phyloP scores from a whole-genome alignment of 1,140 invertebrate genomes.

The Drosophila takahashii region DNA sequence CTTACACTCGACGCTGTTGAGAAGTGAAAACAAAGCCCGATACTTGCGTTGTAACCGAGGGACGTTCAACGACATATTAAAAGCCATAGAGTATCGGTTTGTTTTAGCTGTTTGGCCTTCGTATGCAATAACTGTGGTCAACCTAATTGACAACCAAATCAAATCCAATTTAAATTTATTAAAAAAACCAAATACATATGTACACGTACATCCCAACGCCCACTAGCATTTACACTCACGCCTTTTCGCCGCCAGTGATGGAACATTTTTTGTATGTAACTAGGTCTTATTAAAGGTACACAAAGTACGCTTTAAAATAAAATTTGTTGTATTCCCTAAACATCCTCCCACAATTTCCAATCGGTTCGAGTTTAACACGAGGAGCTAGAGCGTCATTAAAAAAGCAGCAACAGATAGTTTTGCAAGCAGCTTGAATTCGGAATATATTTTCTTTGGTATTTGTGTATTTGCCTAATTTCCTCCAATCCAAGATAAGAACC shows the following conservation, averaged over 20 bases:
- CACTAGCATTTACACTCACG: slow-evolving; percentile 35
- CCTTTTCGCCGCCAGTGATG: slow-evolving; percentile 3
- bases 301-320: not conserved
- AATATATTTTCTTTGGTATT: not conserved
- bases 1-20: slow-evolving; percentile 48
- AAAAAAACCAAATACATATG: slow-evolving; percentile 54
- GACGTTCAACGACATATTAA: slow-evolving; percentile 8
- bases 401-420: not conserved
- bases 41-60: slow-evolving; percentile 35
- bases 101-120: slow-evolving; percentile 79
- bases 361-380: not conserved
- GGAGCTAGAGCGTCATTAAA: not conserved
- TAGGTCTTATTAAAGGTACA: not conserved
- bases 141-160: slow-evolving; percentile 48
- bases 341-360: not conserved
- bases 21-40: slow-evolving; percentile 64
- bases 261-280: not conserved
- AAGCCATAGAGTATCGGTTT: slow-evolving; percentile 52
- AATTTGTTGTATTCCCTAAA: not conserved
- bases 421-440: not conserved
- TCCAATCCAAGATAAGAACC: not conserved
- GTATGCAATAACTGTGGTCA: slow-evolving; percentile 72
- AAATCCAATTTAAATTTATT: slow-evolving; percentile 23
- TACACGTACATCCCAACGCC: slow-evolving; percentile 56
- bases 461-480: not conserved